These are phyloP conservation scores for Patella pellucida DNA, from an alignment of 2,888 invertebrate genomes.

Conservation along the genomic window DNA sequence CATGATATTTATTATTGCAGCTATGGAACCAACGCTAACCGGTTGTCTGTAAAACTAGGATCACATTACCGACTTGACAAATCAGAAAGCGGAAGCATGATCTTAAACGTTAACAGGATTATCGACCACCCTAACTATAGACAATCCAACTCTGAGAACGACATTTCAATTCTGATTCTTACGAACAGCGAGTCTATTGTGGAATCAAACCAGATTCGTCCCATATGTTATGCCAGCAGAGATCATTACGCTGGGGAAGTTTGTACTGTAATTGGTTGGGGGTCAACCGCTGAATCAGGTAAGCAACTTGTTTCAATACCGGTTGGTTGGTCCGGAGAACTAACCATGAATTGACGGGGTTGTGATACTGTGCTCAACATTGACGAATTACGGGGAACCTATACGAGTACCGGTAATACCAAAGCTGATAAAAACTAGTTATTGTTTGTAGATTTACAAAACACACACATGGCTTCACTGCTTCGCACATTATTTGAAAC, in stretches of 20 bases:
- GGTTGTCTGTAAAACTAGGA: background rate
- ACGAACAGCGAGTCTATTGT: constrained; percentile 16
- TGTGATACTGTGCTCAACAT: background rate
- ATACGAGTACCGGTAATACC: too few species aligned
- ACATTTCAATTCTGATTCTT: constrained; percentile 39
- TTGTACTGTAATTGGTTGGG: constrained; percentile 32
- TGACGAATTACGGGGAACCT: too few species aligned
- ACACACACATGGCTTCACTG: too few species aligned
- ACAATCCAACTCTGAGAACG: constrained; percentile 31
- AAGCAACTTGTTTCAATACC: background rate
- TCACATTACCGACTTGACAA: background rate
- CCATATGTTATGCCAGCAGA: constrained; percentile 26
- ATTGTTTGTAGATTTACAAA: too few species aligned
- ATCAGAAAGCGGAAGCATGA: background rate
- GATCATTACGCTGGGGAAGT: constrained; percentile 24
- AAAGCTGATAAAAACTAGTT: too few species aligned
- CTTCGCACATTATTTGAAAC: too few species aligned
- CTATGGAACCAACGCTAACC: background rate
- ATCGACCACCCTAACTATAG: constrained; percentile 32
- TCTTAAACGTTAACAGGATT: background rate
- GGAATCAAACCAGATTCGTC: constrained; percentile 17
- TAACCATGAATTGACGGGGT: too few species aligned
- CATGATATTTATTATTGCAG: background rate
- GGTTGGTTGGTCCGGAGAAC: background rate
- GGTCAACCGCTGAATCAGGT: constrained; percentile 17